These are phyloP conservation scores for Platypus cylindrus DNA, from an alignment of 2,888 invertebrate genomes.

Conservation along the genomic window DNA sequence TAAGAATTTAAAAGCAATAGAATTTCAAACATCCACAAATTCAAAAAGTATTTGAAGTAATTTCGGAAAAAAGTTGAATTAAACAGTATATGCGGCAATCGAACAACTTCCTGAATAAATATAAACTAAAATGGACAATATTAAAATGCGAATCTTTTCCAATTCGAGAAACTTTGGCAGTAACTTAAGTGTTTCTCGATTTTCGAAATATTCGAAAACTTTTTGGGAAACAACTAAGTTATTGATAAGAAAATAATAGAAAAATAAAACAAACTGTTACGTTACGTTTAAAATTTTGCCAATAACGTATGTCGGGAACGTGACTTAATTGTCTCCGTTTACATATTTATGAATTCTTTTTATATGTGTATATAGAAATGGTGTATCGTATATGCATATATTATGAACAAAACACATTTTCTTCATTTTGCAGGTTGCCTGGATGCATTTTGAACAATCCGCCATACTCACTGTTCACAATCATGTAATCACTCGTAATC, in stretches of 20 bases:
- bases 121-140: constrained; percentile 16
- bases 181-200: constrained; percentile 16
- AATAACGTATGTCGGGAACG: no score
- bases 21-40: no score
- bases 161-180: constrained; percentile 14
- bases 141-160: constrained; percentile 16
- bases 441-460: constrained; percentile 93
- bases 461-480: constrained; percentile 87
- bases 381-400: no score
- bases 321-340: no score
- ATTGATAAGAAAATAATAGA: constrained; percentile 14
- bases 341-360: no score
- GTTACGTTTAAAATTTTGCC: constrained; percentile 14
- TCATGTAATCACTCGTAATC: constrained; percentile 88
- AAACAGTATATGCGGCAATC: constrained; percentile 10
- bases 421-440: constrained; percentile 63
- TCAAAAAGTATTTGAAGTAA: constrained; percentile 11
- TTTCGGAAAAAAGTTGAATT: constrained; percentile 12
- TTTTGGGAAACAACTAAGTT: constrained; percentile 14
- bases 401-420: background rate
- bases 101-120: constrained; percentile 15
- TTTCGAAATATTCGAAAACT: constrained; percentile 12
- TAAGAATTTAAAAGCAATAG: no score
- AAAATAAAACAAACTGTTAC: constrained; percentile 11
- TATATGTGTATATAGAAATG: no score